Percentiles rank a stretch among this genome's conserved stretches.
Conservation (phyloP, 2,113 vertebrate species). For the Bujurquina vittata region DNA sequence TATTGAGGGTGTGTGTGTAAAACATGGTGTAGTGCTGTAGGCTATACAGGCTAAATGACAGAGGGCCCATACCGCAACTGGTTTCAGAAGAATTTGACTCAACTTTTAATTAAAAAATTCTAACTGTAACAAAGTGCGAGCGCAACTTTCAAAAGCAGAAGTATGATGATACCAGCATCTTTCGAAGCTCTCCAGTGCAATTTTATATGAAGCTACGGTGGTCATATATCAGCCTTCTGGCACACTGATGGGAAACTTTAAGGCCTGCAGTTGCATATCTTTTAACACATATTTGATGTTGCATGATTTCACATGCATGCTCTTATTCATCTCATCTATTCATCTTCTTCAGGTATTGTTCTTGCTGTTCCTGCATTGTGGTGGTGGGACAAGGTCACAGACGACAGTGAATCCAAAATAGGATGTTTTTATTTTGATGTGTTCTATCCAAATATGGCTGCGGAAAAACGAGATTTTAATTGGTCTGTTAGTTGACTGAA, state of each 20-base stretch:
- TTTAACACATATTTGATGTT: not conserved
- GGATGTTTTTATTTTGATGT: not conserved
- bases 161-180: no score
- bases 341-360: not conserved
- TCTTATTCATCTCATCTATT: no score
- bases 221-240: not conserved
- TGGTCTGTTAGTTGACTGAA: not conserved
- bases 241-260: not conserved
- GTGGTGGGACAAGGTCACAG: not conserved
- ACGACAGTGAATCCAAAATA: not conserved
- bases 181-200: no score
- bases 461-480: not conserved
- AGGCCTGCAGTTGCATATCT: not conserved
- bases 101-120: fast-evolving
- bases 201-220: not conserved
- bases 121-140: not conserved
- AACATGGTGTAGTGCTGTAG: not conserved
- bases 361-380: not conserved
- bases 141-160: not conserved
- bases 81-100: not conserved
- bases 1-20: not conserved
- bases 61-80: not conserved
- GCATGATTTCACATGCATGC: not conserved
- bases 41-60: not conserved
- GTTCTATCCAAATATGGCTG: not conserved